phyloP scores from a whole-genome alignment of 2,797 vertebrate species.

The Coilia nasus region DNA sequence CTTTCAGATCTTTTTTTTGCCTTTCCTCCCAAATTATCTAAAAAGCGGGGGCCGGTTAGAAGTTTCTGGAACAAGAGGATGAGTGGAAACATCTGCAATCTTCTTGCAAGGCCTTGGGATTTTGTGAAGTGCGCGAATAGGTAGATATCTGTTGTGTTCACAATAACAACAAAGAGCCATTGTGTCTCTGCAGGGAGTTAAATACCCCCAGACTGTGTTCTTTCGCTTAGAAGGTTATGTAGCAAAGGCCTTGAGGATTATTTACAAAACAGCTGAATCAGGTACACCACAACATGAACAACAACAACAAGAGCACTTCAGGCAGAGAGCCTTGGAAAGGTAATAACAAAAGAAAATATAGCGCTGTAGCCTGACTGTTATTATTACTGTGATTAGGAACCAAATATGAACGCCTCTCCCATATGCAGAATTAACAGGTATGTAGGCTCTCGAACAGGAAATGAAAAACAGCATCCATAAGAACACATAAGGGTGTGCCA shows the following conservation, averaged over 20 bases:
- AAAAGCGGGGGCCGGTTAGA: neutral
- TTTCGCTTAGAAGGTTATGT: neutral
- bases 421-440: neutral
- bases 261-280: neutral
- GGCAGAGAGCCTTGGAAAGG: neutral
- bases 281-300: slow-evolving; percentile 2
- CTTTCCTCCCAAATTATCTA: neutral
- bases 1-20: neutral
- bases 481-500: neutral
- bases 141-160: neutral
- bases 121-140: neutral
- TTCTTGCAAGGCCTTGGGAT: neutral
- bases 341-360: neutral
- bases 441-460: neutral
- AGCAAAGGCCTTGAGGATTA: neutral
- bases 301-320: neutral
- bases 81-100: neutral
- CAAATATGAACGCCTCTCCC: neutral
- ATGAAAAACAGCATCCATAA: neutral
- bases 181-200: neutral
- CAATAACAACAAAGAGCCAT: neutral
- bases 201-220: neutral
- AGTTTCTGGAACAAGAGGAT: neutral
- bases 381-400: neutral
- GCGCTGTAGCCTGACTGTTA: neutral